These are phyloP conservation scores for Caenorhabditis macrosperma DNA, from an alignment of 2,888 invertebrate species.

Conservation along the genomic window DNA sequence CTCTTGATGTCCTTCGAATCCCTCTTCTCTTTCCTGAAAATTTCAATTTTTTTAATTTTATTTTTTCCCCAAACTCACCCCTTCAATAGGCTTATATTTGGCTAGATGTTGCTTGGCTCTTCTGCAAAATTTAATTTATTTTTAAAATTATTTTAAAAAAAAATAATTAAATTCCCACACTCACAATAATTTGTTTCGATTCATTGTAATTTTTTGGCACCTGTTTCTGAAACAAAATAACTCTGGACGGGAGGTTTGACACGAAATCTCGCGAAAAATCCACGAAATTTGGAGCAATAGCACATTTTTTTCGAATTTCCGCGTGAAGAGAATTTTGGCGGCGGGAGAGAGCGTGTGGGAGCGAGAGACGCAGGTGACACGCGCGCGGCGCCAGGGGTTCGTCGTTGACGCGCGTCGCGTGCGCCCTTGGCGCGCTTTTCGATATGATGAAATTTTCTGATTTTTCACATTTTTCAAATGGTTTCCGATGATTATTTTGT, in stretches of 20 bases:
- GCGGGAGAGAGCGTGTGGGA: neutral
- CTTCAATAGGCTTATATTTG: constrained; percentile 12
- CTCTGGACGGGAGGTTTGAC: no score
- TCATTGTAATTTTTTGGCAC: no score
- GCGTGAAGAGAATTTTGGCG: constrained; percentile 4
- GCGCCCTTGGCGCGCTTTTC: neutral
- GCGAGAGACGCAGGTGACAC: constrained; percentile 18
- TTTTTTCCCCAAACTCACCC: constrained; percentile 2
- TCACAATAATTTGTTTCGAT: no score
- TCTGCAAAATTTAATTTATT: constrained; percentile 13
- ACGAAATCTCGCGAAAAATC: no score
- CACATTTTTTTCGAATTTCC: neutral
- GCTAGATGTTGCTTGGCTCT: constrained; percentile 11
- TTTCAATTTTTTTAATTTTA: neutral
- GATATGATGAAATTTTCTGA: constrained; percentile 46
- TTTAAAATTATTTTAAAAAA: no score
- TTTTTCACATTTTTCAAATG: constrained; percentile 1
- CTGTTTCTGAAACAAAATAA: no score
- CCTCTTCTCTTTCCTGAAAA: constrained; percentile 54
- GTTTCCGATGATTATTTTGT: neutral
- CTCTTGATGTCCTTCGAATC: constrained; percentile 61
- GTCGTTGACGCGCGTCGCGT: constrained; percentile 14
- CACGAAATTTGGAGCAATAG: no score
- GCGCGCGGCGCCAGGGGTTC: neutral
- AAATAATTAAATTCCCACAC: neutral